Conservation (phyloP, 2,888 invertebrate species). For the Rhogogaster chlorosoma region DNA sequence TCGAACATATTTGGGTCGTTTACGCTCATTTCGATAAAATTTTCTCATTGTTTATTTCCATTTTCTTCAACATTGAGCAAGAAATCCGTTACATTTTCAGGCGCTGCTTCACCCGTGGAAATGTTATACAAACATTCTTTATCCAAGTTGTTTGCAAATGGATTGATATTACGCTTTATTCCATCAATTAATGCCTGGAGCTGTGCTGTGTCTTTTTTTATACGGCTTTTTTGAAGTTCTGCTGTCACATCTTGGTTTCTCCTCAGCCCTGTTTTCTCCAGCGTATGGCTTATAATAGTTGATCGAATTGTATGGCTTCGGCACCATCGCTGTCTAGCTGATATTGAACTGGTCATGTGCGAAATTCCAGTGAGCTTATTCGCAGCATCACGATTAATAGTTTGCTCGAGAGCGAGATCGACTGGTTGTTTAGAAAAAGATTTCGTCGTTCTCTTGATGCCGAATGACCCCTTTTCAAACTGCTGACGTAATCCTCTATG, state of each 20-base stretch:
- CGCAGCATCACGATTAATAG: constrained; percentile 63
- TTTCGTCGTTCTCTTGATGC: constrained; percentile 66
- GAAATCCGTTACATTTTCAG: background rate
- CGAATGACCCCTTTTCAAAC: constrained; percentile 65
- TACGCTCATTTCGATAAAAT: constrained; percentile 43
- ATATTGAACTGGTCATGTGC: constrained; percentile 61
- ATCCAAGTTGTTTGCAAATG: constrained; percentile 57
- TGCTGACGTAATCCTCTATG: constrained; percentile 65
- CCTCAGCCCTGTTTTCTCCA: constrained; percentile 60
- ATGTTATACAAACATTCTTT: constrained; percentile 60
- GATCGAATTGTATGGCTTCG: constrained; percentile 60
- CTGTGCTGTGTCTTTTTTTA: constrained; percentile 57
- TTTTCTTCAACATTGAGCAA: constrained; percentile 14
- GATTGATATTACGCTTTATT: constrained; percentile 59
- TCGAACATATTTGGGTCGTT: constrained; percentile 44
- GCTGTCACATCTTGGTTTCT: constrained; percentile 63
- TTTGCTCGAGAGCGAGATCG: constrained; percentile 63
- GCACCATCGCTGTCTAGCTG: constrained; percentile 64
- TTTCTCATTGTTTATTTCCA: constrained; percentile 36
- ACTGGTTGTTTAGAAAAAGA: constrained; percentile 61
- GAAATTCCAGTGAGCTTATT: constrained; percentile 60
- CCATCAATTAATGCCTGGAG: constrained; percentile 43
- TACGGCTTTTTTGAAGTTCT: constrained; percentile 60
- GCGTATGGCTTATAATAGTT: constrained; percentile 61
- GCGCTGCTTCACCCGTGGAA: constrained; percentile 53